Conservation (phyloP, 2,113 vertebrate species). For the Phylloscopus trochiloides region DNA sequence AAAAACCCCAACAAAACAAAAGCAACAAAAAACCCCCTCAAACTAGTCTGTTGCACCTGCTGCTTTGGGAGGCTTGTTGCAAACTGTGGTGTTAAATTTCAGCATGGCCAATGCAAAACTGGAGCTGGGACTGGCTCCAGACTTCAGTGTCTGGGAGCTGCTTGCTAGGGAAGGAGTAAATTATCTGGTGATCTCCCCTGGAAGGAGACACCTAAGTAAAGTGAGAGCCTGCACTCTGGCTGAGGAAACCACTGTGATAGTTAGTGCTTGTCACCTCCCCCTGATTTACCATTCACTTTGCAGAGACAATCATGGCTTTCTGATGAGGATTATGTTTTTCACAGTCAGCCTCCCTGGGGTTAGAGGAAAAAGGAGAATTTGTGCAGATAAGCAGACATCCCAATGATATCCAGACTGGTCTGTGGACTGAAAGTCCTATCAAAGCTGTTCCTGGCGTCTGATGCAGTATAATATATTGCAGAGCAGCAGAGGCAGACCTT, state of each 20-base stretch:
- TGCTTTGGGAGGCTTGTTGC: not conserved
- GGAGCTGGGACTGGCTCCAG: not conserved
- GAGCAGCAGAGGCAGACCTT: not conserved
- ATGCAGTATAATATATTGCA: not conserved
- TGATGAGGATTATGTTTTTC: not conserved
- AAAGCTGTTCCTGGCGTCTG: not conserved
- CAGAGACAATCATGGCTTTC: not conserved
- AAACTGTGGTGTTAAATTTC: slow-evolving; percentile 13
- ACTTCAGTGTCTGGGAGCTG: not conserved
- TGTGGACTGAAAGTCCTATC: not conserved
- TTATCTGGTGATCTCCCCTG: not conserved
- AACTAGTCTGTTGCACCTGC: not conserved
- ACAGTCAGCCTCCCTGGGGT: not conserved
- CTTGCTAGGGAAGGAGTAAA: not conserved
- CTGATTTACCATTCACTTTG: not conserved
- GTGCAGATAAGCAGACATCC: not conserved
- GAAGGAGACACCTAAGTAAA: not conserved
- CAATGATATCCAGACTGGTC: not conserved
- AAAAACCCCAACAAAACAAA: no score
- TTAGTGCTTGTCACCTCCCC: not conserved
- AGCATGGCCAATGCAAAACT: not conserved
- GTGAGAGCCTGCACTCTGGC: not conserved
- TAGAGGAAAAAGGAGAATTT: not conserved
- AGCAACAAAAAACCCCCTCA: not conserved
- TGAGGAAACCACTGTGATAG: not conserved